Conservation (phyloP, 2,888 invertebrate genomes). For the Campoletis raptor region DNA sequence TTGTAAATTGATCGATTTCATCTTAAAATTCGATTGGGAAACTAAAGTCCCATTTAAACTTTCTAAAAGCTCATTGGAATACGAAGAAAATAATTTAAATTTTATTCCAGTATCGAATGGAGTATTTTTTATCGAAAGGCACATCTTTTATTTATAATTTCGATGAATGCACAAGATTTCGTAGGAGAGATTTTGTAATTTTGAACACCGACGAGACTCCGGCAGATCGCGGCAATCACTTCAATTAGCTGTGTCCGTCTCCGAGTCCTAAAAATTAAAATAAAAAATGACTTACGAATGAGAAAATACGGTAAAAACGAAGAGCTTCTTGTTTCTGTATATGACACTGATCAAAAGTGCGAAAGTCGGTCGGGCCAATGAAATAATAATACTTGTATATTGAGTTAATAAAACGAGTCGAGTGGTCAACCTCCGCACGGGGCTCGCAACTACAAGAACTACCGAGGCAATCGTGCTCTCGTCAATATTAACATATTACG, state of each 20-base stretch:
- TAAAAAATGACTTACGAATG: not conserved
- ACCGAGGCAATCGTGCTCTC: conserved; percentile 45
- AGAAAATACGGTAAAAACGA: not conserved
- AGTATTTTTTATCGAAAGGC: not conserved
- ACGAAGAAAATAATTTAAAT: not conserved
- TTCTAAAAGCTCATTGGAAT: not conserved
- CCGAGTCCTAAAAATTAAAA: not conserved
- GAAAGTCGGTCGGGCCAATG: conserved; percentile 51
- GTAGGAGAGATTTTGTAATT: not conserved
- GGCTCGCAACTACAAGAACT: conserved; percentile 28
- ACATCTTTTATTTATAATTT: not conserved
- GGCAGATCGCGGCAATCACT: not conserved
- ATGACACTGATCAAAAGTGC: conserved; percentile 47
- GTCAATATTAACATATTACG: conserved; percentile 54
- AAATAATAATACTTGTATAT: conserved; percentile 61
- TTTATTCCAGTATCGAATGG: not conserved
- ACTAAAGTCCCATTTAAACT: not conserved
- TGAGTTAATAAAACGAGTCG: conserved; percentile 61
- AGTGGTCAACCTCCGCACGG: conserved; percentile 54
- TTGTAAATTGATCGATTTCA: not conserved
- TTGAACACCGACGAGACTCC: not conserved
- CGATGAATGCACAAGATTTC: not conserved
- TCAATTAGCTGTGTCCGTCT: not conserved
- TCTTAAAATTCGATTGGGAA: not conserved
- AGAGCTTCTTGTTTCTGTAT: not conserved